These are phyloP conservation scores for Notodonta dromedarius DNA, from an alignment of 2,888 invertebrate species.

Conservation along the genomic window DNA sequence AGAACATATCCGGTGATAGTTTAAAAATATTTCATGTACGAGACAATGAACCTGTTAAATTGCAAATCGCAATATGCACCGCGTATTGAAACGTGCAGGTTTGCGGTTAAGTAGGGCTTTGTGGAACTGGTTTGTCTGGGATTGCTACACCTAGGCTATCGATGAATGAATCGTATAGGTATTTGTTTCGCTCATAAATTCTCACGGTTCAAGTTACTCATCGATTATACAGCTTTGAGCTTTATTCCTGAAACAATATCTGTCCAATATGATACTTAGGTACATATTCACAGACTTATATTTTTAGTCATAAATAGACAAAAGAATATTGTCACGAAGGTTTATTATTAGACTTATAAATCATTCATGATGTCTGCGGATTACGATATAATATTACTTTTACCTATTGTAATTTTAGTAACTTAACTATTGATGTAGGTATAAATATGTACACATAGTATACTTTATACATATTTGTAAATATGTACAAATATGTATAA, in stretches of 20 bases:
- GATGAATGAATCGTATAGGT: constrained; percentile 21
- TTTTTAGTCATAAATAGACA: too few species aligned
- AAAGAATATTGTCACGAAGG: background rate
- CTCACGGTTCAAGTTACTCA: constrained; percentile 3
- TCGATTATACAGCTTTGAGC: background rate
- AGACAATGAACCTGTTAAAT: constrained; percentile 57
- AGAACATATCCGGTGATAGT: constrained; percentile 56
- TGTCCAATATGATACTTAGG: too few species aligned
- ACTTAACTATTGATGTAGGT: too few species aligned
- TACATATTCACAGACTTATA: too few species aligned
- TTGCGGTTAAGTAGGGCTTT: constrained; percentile 42
- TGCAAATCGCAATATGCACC: constrained; percentile 49
- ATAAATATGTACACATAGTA: too few species aligned
- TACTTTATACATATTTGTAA: too few species aligned
- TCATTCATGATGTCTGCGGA: background rate
- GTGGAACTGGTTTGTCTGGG: constrained; percentile 59
- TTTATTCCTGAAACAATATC: background rate
- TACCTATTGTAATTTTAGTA: too few species aligned
- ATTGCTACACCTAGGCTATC: constrained; percentile 18
- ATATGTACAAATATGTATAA: too few species aligned
- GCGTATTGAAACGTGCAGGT: constrained; percentile 39
- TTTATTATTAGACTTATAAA: background rate
- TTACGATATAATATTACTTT: background rate
- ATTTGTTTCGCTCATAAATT: background rate
- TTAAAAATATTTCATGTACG: constrained; percentile 43